Evolutionary conservation across 2,888 invertebrate species (phyloP).

Genomic region (Cryptocephalus primarius): DNA sequence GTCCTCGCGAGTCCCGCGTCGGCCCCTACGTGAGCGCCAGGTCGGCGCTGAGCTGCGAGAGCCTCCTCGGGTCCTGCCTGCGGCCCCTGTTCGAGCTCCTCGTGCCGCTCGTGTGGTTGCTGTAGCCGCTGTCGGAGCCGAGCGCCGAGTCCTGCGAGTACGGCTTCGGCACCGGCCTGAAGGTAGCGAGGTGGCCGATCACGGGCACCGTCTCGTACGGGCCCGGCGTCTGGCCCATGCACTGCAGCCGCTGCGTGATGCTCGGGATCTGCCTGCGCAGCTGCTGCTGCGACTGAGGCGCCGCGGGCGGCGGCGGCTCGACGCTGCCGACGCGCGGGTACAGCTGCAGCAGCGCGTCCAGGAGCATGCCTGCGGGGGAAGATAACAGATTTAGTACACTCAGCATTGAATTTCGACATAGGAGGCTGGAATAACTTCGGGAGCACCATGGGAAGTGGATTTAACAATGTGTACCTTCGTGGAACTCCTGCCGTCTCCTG

Average conservation of each 20-base stretch:
- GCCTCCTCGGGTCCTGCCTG: slow-evolving; percentile 29
- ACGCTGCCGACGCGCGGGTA: slow-evolving; percentile 63
- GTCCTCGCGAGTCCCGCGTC: too few relatives aligned
- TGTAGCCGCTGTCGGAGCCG: slow-evolving; percentile 78
- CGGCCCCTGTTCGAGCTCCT: slow-evolving; percentile 31
- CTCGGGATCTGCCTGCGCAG: slow-evolving; percentile 31
- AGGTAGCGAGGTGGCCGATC: slow-evolving; percentile 49
- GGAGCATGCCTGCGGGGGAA: slow-evolving; percentile 43
- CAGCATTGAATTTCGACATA: too few relatives aligned
- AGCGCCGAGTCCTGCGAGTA: slow-evolving; percentile 67
- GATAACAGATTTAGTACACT: too few relatives aligned
- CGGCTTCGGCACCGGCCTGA: slow-evolving; percentile 50
- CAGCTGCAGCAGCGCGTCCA: slow-evolving; percentile 60
- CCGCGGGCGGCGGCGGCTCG: slow-evolving; percentile 34
- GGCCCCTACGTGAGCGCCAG: slow-evolving; percentile 30
- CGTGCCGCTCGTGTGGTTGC: slow-evolving; percentile 64
- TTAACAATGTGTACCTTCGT: slow-evolving; percentile 42
- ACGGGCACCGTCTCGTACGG: slow-evolving; percentile 63
- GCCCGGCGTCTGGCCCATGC: slow-evolving; percentile 34
- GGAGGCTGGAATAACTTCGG: too few relatives aligned
- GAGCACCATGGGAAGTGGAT: too few relatives aligned
- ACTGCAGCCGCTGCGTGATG: slow-evolving; percentile 36
- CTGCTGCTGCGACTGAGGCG: not conserved
- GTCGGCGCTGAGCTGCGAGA: slow-evolving; percentile 38
- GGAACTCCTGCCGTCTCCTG: slow-evolving; percentile 60